Evolutionary conservation across 1,140 invertebrate genomes (phyloP), one percentile per base, ranked within the genome.

Genomic region (Marisa cornuarietis): DNA sequence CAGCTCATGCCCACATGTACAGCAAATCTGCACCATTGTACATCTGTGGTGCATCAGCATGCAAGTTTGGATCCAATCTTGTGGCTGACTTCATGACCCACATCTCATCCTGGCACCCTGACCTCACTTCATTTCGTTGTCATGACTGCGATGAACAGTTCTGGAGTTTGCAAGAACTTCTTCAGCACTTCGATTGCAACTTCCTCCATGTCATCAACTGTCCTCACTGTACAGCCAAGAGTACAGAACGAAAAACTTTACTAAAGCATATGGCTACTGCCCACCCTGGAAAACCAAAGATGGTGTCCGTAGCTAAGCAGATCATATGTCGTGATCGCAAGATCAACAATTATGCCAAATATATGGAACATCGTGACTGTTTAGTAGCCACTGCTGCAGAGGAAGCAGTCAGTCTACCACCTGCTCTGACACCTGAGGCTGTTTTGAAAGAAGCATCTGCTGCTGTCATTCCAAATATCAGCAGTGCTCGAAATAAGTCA

Each of bases 271-370:
- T 88, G 16, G 74, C 83, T 49, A 20, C 81, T 5, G 78, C 49
- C 26, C 87, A 88, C 71, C 87, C 84, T 14, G 87, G 87, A 16
- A 88, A 88, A 81, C 82, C 85, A 18, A 86, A 85, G 76, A 86
- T 86, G 80, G 85, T 88, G 11, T 85, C 83, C 61, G 87, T 88
- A 14, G 85, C 85, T 49, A 84, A 84, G 31, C 87, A 88, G 74
- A 78, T 88, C 11, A 82, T 88, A 24, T 88, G 87, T 73, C 79
- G 84, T 63, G 87, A 86, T 51, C 82, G 85, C 54, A 84, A 84
- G 71, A 51, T 81, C 8, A 86, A 87, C 78, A 81, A 81, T 42
- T 86, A 82, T 77, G 24, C 74, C 24, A 58, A 71, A 24, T 69
- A 58, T 22, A 62, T 80, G 79, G 68, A 75, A 10, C 75, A 62